A percentile compares a stretch with the other conserved stretches of the same genome.
These are phyloP conservation scores for Steinernema khuongi DNA, from an alignment of 1,140 invertebrate genomes.

Conservation along the genomic window DNA sequence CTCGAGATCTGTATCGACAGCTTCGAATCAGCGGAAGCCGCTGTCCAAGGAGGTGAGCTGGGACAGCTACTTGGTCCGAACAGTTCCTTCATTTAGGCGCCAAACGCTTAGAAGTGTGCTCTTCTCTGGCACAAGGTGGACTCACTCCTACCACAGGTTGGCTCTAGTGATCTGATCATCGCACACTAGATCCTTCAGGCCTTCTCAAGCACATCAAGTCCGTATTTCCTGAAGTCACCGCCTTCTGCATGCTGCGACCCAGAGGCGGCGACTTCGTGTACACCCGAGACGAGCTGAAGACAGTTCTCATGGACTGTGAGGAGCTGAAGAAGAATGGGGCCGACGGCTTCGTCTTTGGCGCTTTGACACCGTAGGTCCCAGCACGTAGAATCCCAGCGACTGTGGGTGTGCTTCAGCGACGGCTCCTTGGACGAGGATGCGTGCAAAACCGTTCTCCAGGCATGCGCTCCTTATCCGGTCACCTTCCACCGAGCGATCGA, in stretches of 20 bases:
- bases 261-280: background rate
- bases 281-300: background rate
- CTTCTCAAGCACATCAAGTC: background rate
- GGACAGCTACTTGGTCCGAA: background rate
- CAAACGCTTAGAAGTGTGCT: background rate
- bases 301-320: background rate
- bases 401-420: background rate
- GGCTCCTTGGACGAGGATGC: background rate
- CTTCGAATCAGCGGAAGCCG: background rate
- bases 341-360: background rate
- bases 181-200: background rate
- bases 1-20: background rate
- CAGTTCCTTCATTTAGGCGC: background rate
- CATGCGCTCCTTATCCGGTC: background rate
- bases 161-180: background rate
- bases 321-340: background rate
- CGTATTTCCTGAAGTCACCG: background rate
- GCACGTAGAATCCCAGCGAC: background rate
- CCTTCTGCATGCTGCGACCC: background rate
- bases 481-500: background rate
- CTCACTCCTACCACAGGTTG: background rate
- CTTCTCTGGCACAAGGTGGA: background rate
- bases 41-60: background rate
- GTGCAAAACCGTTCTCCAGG: background rate
- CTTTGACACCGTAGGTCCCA: background rate